A percentile compares a stretch with the other conserved stretches of the same genome.
Evolutionary conservation across 2,888 invertebrate genomes (phyloP).

Genomic region (Dasypogon diadema): DNA sequence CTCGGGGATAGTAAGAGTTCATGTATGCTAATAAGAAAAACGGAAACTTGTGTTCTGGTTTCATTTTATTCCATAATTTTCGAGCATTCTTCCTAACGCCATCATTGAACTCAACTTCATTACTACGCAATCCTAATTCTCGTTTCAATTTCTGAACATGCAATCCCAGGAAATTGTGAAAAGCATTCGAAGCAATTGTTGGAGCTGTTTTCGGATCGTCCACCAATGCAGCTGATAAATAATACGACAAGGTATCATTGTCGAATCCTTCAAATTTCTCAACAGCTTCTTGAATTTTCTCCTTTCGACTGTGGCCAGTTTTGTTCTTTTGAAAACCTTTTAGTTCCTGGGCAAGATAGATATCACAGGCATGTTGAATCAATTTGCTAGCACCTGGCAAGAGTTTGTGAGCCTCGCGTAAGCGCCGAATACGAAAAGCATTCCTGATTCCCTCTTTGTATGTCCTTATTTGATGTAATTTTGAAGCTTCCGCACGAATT

Average conservation of each 20-base stretch:
- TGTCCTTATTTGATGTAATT: constrained; percentile 25
- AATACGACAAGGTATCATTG: constrained; percentile 20
- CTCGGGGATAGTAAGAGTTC: constrained; percentile 34
- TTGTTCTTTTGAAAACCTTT: background rate
- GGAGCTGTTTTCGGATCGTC: constrained; percentile 23
- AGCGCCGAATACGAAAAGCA: constrained; percentile 24
- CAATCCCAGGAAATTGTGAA: constrained; percentile 35
- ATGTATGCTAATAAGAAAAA: constrained; percentile 50
- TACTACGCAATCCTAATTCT: background rate
- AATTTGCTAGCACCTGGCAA: constrained; percentile 23
- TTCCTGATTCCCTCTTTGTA: constrained; percentile 31
- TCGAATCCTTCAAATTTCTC: constrained; percentile 36
- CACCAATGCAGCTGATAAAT: constrained; percentile 48
- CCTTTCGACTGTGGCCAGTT: background rate
- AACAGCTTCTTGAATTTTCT: constrained; percentile 21
- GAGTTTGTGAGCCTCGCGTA: constrained; percentile 43
- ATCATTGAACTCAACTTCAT: background rate
- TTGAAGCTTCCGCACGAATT: constrained; percentile 38
- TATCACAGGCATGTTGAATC: constrained; percentile 45
- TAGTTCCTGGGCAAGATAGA: constrained; percentile 37
- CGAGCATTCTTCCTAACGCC: constrained; percentile 34
- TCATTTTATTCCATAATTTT: constrained; percentile 45
- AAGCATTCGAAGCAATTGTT: constrained; percentile 47
- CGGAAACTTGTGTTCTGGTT: constrained; percentile 45
- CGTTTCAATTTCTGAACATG: constrained; percentile 24